Conservation (phyloP, 2,797 vertebrate genomes). For the Sarcoramphus papa region DNA sequence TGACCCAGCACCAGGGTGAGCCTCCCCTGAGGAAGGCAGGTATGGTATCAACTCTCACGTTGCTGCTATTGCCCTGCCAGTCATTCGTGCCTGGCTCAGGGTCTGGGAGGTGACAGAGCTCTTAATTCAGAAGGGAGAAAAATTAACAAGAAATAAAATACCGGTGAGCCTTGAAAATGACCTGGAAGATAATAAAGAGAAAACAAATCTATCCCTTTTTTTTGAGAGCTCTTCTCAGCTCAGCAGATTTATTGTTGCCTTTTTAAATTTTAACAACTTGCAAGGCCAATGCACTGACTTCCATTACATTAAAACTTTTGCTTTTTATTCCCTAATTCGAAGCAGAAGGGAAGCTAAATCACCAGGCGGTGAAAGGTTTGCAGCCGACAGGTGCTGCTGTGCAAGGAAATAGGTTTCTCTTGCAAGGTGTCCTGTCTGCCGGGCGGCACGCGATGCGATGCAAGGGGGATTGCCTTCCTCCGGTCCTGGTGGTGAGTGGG, state of each 20-base stretch:
- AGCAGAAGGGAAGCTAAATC: constrained; percentile 27
- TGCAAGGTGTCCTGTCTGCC: background rate
- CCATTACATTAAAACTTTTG: constrained; percentile 10
- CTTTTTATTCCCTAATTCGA: constrained; percentile 7
- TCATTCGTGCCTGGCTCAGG: background rate
- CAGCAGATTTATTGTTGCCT: constrained; percentile 44
- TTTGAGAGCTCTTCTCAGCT: background rate
- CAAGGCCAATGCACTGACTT: background rate
- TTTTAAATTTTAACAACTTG: constrained; percentile 26
- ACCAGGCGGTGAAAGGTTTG: background rate
- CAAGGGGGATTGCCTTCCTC: background rate
- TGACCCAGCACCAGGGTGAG: background rate
- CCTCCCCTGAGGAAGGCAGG: background rate
- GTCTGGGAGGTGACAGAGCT: background rate
- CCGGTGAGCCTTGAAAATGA: constrained; percentile 10
- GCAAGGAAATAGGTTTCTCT: background rate
- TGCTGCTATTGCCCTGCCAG: background rate
- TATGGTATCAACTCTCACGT: background rate
- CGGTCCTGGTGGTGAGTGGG: rapidly evolving
- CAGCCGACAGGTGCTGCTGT: background rate
- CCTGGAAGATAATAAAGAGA: constrained; percentile 34
- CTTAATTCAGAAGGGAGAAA: background rate
- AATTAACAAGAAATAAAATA: constrained; percentile 45
- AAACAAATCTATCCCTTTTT: constrained; percentile 18
- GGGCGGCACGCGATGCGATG: background rate